These are phyloP conservation scores for Stichodactyla helianthus DNA, from an alignment of 64 coral and sea anemone genomes.

Conservation along the genomic window DNA sequence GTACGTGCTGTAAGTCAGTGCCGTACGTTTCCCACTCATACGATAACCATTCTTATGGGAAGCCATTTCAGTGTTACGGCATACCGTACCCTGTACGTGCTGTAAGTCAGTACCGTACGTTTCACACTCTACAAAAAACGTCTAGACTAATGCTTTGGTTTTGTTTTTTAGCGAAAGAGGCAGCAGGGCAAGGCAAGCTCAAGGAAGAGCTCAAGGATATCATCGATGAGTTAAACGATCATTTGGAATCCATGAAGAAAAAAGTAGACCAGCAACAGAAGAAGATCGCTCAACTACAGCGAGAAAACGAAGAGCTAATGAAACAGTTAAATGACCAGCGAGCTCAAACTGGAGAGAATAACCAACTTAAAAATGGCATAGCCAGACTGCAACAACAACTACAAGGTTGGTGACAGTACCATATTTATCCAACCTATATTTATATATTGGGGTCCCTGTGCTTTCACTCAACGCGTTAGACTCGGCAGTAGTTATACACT, in stretches of 20 bases:
- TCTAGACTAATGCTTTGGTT: neutral
- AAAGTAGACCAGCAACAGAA: constrained; percentile 59
- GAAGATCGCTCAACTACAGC: constrained; percentile 61
- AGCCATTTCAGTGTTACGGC: too few species aligned
- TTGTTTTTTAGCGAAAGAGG: constrained; percentile 28
- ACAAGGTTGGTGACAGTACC: constrained; percentile 29
- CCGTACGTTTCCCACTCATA: too few species aligned
- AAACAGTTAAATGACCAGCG: constrained; percentile 60
- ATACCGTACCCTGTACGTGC: too few species aligned
- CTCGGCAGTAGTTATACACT: too few species aligned
- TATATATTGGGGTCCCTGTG: neutral
- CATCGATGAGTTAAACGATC: constrained; percentile 66
- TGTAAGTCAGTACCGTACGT: too few species aligned
- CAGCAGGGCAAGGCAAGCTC: constrained; percentile 48
- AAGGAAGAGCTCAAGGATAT: constrained; percentile 83
- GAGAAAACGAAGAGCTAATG: constrained; percentile 56
- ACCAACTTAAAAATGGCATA: constrained; percentile 57
- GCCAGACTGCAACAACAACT: constrained; percentile 72
- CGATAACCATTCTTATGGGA: too few species aligned
- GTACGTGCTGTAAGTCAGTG: too few species aligned
- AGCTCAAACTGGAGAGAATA: constrained; percentile 39
- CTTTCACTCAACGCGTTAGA: neutral
- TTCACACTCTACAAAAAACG: too few species aligned
- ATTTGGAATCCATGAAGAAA: constrained; percentile 62
- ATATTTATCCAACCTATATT: neutral